These are phyloP conservation scores for Lobophora halterata DNA, from an alignment of 2,888 invertebrate genomes.

Conservation along the genomic window DNA sequence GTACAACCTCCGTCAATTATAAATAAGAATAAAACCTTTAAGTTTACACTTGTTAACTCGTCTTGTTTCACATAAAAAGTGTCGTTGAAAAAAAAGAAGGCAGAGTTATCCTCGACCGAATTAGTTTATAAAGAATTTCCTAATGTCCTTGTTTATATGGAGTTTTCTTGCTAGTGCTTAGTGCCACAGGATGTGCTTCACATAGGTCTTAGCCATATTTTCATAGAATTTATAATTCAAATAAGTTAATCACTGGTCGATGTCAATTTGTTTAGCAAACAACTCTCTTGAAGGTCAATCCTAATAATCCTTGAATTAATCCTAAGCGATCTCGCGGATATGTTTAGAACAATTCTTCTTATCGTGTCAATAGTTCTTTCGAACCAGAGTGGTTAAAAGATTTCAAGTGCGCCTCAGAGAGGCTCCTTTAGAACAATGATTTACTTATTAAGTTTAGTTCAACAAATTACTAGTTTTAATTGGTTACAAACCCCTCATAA, in stretches of 20 bases:
- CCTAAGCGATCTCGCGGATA: slow-evolving; percentile 4
- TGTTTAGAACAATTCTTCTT: slow-evolving; percentile 10
- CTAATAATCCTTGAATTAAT: slow-evolving; percentile 14
- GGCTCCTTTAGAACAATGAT: too few species aligned
- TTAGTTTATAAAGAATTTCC: slow-evolving; percentile 17
- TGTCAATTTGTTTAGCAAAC: slow-evolving; percentile 19
- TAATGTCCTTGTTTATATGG: slow-evolving; percentile 13
- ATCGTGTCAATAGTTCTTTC: too few species aligned
- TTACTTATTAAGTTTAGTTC: too few species aligned
- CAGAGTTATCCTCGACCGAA: slow-evolving; percentile 3
- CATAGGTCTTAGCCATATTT: not conserved
- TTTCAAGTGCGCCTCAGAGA: too few species aligned
- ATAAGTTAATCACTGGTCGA: slow-evolving; percentile 15
- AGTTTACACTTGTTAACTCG: slow-evolving; percentile 7
- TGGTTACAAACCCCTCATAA: too few species aligned
- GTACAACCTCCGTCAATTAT: too few species aligned
- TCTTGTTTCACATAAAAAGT: slow-evolving; percentile 5
- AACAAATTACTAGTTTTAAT: too few species aligned
- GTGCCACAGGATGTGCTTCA: slow-evolving; percentile 14
- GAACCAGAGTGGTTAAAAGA: too few species aligned
- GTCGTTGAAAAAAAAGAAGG: slow-evolving; percentile 21
- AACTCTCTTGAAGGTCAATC: slow-evolving; percentile 13
- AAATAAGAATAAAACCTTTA: too few species aligned
- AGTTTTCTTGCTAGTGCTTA: slow-evolving; percentile 15
- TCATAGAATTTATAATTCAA: slow-evolving; percentile 13